These are phyloP conservation scores for Carettochelys insculpta DNA, from an alignment of 2,113 vertebrate genomes.

Conservation along the genomic window DNA sequence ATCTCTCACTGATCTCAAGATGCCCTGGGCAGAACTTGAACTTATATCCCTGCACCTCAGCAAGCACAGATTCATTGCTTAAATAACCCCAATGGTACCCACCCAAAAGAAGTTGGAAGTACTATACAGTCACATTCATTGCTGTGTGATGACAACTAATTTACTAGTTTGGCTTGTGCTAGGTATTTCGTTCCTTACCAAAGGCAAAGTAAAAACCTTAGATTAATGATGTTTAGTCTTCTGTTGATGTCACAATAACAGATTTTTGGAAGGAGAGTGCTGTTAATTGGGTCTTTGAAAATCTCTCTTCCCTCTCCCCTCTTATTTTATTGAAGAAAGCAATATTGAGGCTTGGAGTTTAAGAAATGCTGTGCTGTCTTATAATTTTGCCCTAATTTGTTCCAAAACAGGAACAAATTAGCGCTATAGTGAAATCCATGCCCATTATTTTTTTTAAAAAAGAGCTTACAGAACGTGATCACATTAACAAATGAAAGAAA, in stretches of 20 bases:
- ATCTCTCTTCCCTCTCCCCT: not conserved
- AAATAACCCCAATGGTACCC: not conserved
- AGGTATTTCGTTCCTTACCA: not conserved
- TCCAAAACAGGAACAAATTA: not conserved
- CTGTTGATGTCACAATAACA: not conserved
- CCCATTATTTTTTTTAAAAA: not conserved
- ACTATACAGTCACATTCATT: not conserved
- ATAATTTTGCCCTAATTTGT: not conserved
- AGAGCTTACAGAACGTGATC: not conserved
- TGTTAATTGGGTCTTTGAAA: not conserved
- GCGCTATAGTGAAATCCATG: not conserved
- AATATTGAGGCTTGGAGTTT: not conserved
- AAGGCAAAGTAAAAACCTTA: not conserved
- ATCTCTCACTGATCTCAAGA: not conserved
- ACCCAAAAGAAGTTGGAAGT: not conserved
- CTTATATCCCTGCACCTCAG: not conserved
- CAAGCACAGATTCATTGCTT: not conserved
- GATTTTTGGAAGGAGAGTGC: not conserved
- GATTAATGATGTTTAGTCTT: not conserved
- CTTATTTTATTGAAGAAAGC: not conserved
- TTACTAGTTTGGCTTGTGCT: not conserved
- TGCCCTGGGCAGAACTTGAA: not conserved
- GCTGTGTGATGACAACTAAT: not conserved
- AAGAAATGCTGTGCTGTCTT: not conserved
- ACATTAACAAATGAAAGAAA: not conserved